A percentile compares a stretch with the other conserved stretches of the same genome.
Evolutionary conservation across 1,140 invertebrate species (phyloP).

Genomic region (Bacillus rossius): DNA sequence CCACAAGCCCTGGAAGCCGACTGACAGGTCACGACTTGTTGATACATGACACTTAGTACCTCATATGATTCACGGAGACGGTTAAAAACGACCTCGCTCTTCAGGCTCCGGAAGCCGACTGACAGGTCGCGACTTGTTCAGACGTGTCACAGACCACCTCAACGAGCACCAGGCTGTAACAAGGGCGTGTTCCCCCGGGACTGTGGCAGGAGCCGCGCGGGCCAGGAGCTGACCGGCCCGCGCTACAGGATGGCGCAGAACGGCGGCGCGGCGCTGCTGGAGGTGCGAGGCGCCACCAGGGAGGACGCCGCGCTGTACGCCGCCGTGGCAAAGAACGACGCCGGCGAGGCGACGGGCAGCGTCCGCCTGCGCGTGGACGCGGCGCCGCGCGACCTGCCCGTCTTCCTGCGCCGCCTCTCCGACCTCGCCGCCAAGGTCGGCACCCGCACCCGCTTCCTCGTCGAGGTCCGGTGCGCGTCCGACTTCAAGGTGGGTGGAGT

Average conservation of each 20-base stretch:
- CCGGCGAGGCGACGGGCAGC: constrained; percentile 38
- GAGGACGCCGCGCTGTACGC: constrained; percentile 44
- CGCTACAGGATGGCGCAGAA: constrained; percentile 40
- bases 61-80: too few relatives aligned
- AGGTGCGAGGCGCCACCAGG: constrained; percentile 46
- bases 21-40: too few relatives aligned
- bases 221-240: constrained; percentile 38
- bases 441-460: constrained; percentile 71
- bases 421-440: constrained; percentile 83
- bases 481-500: constrained; percentile 58
- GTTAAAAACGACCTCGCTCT: too few relatives aligned
- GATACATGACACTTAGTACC: too few relatives aligned
- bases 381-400: constrained; percentile 58
- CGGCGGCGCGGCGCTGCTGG: constrained; percentile 41
- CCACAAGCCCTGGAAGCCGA: too few relatives aligned
- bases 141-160: too few relatives aligned
- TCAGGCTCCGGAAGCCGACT: too few relatives aligned
- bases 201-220: constrained; percentile 36
- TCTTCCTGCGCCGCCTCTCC: constrained; percentile 66
- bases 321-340: constrained; percentile 48
- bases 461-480: constrained; percentile 73
- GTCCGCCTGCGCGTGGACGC: constrained; percentile 36
- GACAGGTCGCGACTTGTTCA: too few relatives aligned
- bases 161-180: too few relatives aligned
- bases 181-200: too few relatives aligned